Evolutionary conservation across 2,113 vertebrate genomes (phyloP).

Genomic region (Pelecanus crispus): DNA sequence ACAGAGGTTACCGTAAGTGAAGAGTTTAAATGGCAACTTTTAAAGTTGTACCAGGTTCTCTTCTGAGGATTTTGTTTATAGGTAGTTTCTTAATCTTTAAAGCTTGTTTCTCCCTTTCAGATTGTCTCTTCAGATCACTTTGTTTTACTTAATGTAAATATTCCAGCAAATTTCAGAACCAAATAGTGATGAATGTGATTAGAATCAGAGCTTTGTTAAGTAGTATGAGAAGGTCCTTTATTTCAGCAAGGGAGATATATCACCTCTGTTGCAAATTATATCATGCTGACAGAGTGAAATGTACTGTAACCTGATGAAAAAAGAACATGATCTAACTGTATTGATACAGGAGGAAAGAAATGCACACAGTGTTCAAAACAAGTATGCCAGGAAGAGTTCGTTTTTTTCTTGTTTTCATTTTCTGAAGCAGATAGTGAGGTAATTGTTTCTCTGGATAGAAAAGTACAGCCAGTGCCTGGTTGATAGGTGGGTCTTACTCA

Average conservation of each 20-base stretch:
- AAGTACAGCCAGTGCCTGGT: background rate
- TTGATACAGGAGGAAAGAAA: background rate
- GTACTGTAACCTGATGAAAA: conserved; percentile 16
- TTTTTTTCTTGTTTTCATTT: background rate
- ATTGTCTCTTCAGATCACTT: conserved; percentile 11
- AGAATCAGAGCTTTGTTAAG: conserved; percentile 36
- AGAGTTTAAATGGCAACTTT: background rate
- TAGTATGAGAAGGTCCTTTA: conserved; percentile 34
- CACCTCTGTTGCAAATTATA: conserved; percentile 1
- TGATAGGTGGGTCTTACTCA: background rate
- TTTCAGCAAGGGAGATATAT: conserved; percentile 34
- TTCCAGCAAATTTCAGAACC: conserved; percentile 3
- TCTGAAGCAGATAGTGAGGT: background rate
- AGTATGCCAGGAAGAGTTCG: background rate
- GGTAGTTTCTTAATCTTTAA: background rate
- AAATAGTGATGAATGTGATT: conserved; percentile 38
- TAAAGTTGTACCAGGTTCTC: background rate
- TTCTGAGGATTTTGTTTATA: background rate
- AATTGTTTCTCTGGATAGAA: background rate
- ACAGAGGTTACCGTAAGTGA: background rate
- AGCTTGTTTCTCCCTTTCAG: background rate
- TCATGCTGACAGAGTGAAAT: conserved; percentile 35
- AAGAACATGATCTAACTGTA: background rate
- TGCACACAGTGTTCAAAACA: background rate
- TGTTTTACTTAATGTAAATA: conserved; percentile 50